Evolutionary conservation across 2,888 invertebrate genomes (phyloP).

Genomic region (Ochlodes sylvanus): DNA sequence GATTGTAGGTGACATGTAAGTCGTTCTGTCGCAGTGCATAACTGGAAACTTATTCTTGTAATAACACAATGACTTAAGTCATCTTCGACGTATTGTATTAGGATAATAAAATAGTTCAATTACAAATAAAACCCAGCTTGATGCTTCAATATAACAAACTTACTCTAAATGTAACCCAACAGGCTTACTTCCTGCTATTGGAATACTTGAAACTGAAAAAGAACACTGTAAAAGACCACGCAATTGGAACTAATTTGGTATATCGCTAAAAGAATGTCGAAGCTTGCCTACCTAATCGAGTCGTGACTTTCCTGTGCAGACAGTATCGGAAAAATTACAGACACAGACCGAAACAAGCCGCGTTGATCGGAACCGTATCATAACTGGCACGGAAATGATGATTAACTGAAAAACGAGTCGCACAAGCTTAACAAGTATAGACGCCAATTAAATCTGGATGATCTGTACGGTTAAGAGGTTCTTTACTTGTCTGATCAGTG

Average conservation of each 20-base stretch:
- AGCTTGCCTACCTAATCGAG: neutral
- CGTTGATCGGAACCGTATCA: constrained; percentile 8
- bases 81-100: neutral
- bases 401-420: constrained; percentile 8
- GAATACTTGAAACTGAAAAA: too few relatives aligned
- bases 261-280: neutral
- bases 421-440: neutral
- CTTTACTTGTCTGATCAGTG: too few relatives aligned
- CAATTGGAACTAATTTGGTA: neutral
- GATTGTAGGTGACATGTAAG: too few relatives aligned
- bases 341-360: neutral
- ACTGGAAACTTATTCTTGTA: too few relatives aligned
- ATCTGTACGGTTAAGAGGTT: too few relatives aligned
- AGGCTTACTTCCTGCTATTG: neutral
- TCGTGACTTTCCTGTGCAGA: neutral
- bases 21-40: too few relatives aligned
- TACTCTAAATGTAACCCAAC: neutral
- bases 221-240: too few relatives aligned
- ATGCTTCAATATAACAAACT: too few relatives aligned
- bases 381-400: constrained; percentile 21
- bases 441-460: too few relatives aligned
- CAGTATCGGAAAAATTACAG: neutral
- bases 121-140: too few relatives aligned
- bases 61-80: neutral
- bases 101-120: too few relatives aligned